These are phyloP conservation scores for Aythya fuligula DNA, from an alignment of 2,797 vertebrate genomes.

Conservation along the genomic window DNA sequence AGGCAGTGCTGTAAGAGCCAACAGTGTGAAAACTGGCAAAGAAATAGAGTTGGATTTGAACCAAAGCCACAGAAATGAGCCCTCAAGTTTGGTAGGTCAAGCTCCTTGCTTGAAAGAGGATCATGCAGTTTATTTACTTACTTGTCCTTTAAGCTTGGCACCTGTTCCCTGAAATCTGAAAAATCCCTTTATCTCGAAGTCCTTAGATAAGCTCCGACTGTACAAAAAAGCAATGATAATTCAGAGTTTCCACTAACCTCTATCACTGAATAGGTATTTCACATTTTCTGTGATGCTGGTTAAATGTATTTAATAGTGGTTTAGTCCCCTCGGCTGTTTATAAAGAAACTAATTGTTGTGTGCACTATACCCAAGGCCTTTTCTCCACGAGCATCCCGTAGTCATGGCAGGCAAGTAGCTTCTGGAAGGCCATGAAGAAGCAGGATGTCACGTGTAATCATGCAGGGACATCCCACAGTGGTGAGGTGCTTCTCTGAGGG, in stretches of 20 bases:
- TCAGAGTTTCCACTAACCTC: not conserved
- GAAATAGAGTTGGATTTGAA: not conserved
- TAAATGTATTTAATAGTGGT: not conserved
- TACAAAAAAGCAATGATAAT: not conserved
- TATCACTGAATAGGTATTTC: not conserved
- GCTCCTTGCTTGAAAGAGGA: not conserved
- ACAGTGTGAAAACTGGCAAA: not conserved
- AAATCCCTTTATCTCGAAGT: not conserved
- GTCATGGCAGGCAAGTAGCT: not conserved
- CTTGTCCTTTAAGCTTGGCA: not conserved
- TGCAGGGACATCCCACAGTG: rapidly evolving
- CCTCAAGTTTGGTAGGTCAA: not conserved
- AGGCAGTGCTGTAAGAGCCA: not conserved
- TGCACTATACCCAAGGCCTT: not conserved
- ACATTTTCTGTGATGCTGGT: not conserved
- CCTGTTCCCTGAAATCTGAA: not conserved
- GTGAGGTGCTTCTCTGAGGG: not conserved
- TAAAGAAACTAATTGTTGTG: not conserved
- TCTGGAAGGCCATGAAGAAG: not conserved
- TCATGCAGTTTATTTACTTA: not conserved
- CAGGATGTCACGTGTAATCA: rapidly evolving
- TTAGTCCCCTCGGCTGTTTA: not conserved
- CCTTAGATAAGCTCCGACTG: not conserved
- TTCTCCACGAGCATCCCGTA: not conserved
- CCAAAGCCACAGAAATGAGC: not conserved